Base-by-base conservation (phyloP, 2,888 invertebrate genomes). In the Lasioglossum lativentre region DNA sequence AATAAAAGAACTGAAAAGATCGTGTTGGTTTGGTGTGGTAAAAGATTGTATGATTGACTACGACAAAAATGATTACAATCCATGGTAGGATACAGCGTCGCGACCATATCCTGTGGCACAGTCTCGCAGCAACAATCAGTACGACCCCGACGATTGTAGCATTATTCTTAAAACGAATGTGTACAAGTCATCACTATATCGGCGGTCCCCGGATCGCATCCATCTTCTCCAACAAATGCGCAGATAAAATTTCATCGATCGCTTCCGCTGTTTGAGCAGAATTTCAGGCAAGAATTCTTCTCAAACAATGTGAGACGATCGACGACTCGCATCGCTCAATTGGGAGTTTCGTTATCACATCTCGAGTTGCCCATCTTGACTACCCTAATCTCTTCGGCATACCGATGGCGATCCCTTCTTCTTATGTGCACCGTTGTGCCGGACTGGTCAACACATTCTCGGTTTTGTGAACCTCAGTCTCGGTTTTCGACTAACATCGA, bases 41-140 rank as follows among this genome's bases (percentile, higher is more conserved):
- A 70, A 72, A 63, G 82, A 83, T 77, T 85, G 75, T 86, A 85
- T 78, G 82, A 42, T 82, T 38, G 59, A 84, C 79, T 85, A 88
- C 80, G 77, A 86, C 12, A 81, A 66, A 66, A 34, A 34, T 34
- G 72, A 63, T 63, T 79, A 88, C 77, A 80, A 77, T 79, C 73
- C 75, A 81, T 77, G 56, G 56, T 75, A 83, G 74, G 71, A 30
- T 75, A 88, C 59, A 72, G 74, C 47, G 30, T 75, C 82, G 75
- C 74, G 40, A 34, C 16, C 40, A 34, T 34, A n/a, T 8, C 45
- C 19, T 10, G n/a, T 27, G 56, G 63, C 30, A 30, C n/a, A 42
- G 16, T 68, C 23, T 80, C n/a, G n/a, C 70, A 80, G 38, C 75
- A 87, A 85, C 66, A 63, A 66, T 78, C 72, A 66, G 16, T 38